Percentiles rank a stretch among this genome's conserved stretches.
Evolutionary conservation across 2,888 invertebrate species (phyloP).

Genomic region (Geophilus truncorum): DNA sequence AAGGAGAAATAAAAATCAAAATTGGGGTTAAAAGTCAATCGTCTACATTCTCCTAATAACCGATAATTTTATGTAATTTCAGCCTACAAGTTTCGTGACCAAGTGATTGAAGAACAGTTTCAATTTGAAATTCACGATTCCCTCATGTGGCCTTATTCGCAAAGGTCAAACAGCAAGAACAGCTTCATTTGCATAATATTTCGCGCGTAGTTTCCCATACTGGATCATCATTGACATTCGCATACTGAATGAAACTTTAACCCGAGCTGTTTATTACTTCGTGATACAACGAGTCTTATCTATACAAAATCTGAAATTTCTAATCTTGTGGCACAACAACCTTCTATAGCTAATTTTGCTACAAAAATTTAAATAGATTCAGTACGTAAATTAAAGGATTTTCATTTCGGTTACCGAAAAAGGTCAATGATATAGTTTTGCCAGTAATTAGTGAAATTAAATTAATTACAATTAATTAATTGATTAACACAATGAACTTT

Average conservation of each 20-base stretch:
- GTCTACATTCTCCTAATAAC: background rate
- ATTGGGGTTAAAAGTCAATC: background rate
- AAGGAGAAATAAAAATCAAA: background rate
- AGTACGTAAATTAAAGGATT: background rate
- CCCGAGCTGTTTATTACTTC: background rate
- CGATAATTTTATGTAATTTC: background rate
- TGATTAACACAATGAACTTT: too few species aligned
- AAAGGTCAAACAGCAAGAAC: background rate
- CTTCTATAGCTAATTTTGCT: background rate
- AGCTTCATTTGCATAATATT: background rate
- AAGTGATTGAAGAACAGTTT: background rate
- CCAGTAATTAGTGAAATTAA: background rate
- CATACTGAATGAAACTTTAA: too few species aligned
- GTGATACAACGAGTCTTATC: background rate
- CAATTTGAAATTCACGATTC: background rate
- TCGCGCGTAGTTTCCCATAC: background rate
- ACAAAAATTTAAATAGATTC: background rate
- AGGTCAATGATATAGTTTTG: background rate
- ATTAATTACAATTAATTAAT: background rate
- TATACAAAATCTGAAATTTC: background rate
- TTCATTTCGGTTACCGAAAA: background rate
- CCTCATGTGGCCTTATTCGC: constrained; percentile 1
- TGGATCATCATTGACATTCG: background rate
- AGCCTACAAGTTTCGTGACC: background rate
- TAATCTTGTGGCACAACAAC: background rate